Percentiles rank a stretch among this genome's conserved stretches.
Conservation (phyloP, 1,140 invertebrate species). For the Papilio xuthus region DNA sequence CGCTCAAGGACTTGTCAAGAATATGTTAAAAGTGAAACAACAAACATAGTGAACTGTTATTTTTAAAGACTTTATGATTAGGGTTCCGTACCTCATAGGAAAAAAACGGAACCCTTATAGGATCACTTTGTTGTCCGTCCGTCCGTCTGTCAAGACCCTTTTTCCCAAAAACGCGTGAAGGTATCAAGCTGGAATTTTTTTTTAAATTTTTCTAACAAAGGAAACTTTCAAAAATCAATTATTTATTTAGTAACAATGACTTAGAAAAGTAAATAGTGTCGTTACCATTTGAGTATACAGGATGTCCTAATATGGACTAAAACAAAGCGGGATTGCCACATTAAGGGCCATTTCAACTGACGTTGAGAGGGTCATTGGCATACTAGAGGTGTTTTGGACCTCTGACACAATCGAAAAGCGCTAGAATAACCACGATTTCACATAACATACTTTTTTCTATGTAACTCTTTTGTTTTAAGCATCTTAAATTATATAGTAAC, state of each 20-base stretch:
- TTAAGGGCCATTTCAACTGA: constrained; percentile 11
- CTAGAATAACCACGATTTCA: not conserved
- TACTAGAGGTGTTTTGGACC: not conserved
- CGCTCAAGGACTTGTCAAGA: too few species aligned
- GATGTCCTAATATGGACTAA: constrained; percentile 19
- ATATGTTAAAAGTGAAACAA: too few species aligned
- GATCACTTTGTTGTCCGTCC: too few species aligned
- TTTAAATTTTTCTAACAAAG: not conserved
- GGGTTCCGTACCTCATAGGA: too few species aligned
- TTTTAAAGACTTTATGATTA: too few species aligned
- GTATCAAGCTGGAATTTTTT: too few species aligned
- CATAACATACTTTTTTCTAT: not conserved
- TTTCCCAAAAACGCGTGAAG: too few species aligned
- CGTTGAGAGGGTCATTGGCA: constrained; percentile 32
- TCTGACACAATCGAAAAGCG: not conserved
- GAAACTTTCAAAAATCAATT: not conserved
- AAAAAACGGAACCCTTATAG: too few species aligned
- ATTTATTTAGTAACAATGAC: constrained; percentile 11
- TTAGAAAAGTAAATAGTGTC: not conserved
- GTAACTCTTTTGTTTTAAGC: too few species aligned
- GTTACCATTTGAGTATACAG: not conserved
- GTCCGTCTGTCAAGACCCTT: too few species aligned
- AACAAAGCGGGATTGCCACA: not conserved
- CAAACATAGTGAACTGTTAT: too few species aligned
- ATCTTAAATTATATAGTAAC: too few species aligned